Evolutionary conservation across 2,113 vertebrate species (phyloP).

Genomic region (Ceratotherium simum): DNA sequence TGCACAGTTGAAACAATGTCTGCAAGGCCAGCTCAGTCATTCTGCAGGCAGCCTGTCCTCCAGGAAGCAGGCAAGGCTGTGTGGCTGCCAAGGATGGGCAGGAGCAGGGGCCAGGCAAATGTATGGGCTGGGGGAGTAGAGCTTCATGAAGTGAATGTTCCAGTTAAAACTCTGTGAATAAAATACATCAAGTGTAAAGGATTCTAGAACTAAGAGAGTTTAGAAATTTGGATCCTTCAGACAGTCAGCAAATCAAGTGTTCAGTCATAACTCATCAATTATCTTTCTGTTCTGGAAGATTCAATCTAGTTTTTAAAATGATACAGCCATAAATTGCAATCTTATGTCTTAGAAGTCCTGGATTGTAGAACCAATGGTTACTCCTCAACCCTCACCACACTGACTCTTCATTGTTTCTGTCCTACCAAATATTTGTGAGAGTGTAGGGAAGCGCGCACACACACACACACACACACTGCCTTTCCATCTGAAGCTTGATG

Average conservation of each 20-base stretch:
- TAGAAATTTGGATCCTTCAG: neutral
- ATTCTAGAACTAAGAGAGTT: conserved; percentile 29
- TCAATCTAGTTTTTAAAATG: conserved; percentile 59
- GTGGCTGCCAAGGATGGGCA: neutral
- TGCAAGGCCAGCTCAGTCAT: conserved; percentile 84
- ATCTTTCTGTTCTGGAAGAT: conserved; percentile 17
- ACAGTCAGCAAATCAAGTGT: conserved; percentile 27
- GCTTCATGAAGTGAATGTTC: neutral
- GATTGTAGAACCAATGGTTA: neutral
- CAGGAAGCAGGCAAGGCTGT: neutral
- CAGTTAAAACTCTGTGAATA: neutral
- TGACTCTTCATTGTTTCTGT: neutral
- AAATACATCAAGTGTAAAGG: neutral
- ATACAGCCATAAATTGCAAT: neutral
- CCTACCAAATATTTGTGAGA: neutral
- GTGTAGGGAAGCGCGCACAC: neutral
- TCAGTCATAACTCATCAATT: conserved; percentile 51
- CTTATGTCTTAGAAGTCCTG: neutral
- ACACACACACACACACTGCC: neutral
- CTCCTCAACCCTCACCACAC: neutral
- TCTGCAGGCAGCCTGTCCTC: conserved; percentile 63
- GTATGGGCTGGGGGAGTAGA: neutral
- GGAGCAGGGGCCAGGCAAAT: neutral
- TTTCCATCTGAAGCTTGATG: neutral
- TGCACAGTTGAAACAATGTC: conserved; percentile 79